phyloP scores from a whole-genome alignment of 2,797 vertebrate species.

The Danio choprae region DNA sequence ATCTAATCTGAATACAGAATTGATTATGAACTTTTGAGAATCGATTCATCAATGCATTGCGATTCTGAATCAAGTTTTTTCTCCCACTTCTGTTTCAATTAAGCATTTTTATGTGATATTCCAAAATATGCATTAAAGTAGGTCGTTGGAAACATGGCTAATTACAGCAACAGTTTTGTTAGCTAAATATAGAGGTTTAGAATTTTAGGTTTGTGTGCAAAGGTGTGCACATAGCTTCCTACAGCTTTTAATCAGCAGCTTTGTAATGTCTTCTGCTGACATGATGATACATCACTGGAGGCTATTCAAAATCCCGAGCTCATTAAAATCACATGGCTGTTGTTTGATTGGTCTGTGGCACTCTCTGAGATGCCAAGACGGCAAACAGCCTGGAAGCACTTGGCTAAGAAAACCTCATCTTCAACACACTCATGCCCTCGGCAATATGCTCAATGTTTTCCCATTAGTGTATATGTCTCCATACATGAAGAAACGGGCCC shows the following conservation, averaged over 20 bases:
- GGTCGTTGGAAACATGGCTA: no score
- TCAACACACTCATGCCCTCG: slow-evolving; percentile 28
- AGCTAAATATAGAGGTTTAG: neutral
- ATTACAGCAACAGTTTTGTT: neutral
- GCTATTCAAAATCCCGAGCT: slow-evolving; percentile 29
- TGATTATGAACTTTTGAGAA: no score
- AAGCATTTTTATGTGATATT: no score
- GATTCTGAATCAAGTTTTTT: no score
- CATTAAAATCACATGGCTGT: slow-evolving; percentile 38
- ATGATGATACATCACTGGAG: slow-evolving; percentile 37
- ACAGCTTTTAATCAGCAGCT: slow-evolving; percentile 38
- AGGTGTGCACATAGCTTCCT: neutral
- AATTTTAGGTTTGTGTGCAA: neutral
- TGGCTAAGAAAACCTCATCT: slow-evolving; percentile 26
- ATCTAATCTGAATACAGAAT: no score
- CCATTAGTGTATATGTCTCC: slow-evolving; percentile 13
- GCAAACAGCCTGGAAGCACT: slow-evolving; percentile 27
- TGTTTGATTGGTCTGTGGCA: slow-evolving; percentile 21
- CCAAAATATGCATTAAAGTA: no score
- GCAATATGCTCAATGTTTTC: slow-evolving; percentile 22
- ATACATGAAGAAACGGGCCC: slow-evolving; percentile 6
- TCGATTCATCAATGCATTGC: no score
- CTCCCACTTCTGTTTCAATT: no score
- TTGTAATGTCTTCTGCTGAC: slow-evolving; percentile 14
- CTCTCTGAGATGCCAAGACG: neutral